phyloP scores from a whole-genome alignment of 2,888 invertebrate species.

The Sepioteuthis lessoniana region DNA sequence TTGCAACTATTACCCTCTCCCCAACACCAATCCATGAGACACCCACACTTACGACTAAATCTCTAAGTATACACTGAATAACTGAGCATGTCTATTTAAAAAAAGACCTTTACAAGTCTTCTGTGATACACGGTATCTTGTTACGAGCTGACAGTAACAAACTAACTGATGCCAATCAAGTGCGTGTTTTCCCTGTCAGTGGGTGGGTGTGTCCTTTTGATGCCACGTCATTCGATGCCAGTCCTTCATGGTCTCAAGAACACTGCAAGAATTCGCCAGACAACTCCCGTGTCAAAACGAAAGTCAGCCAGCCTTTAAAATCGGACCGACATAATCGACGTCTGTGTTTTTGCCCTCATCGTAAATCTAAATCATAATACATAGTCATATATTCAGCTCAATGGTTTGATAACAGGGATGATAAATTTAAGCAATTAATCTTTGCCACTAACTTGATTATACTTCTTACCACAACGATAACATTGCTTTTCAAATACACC shows the following conservation, averaged over 20 bases:
- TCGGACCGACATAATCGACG: too few relatives aligned
- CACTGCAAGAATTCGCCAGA: neutral
- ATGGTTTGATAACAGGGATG: neutral
- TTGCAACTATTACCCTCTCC: too few relatives aligned
- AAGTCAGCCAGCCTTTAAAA: neutral
- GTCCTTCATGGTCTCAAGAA: neutral
- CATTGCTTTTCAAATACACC: neutral
- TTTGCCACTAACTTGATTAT: neutral
- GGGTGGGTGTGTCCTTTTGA: neutral
- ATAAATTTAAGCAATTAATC: neutral
- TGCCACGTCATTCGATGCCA: conserved; percentile 2
- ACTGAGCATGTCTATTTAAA: too few relatives aligned
- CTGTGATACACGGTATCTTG: too few relatives aligned
- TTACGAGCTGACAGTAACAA: too few relatives aligned
- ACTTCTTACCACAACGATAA: neutral
- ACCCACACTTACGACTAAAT: too few relatives aligned
- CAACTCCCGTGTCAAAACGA: neutral
- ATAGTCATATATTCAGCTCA: too few relatives aligned
- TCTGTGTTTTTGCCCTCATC: too few relatives aligned
- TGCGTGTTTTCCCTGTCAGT: neutral
- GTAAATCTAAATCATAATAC: too few relatives aligned
- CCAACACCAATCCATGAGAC: too few relatives aligned
- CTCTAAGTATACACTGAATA: too few relatives aligned
- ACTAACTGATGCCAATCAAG: neutral
- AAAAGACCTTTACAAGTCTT: too few relatives aligned